Percentiles rank a stretch among this genome's conserved stretches.
Conservation (phyloP, 2,797 vertebrate genomes). For the Agapornis canus region DNA sequence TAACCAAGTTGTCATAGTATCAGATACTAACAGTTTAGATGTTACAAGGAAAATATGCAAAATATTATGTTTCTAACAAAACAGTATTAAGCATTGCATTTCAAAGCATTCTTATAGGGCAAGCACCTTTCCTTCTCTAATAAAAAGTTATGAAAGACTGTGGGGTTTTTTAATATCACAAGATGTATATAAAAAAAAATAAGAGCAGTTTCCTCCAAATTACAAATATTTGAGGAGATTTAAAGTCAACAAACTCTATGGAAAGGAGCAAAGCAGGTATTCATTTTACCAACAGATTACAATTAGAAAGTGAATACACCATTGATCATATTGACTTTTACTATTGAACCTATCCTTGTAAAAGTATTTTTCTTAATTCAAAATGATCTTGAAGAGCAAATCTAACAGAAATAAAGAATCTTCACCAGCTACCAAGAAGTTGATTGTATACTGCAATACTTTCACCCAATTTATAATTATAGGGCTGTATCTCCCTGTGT, state of each 20-base stretch:
- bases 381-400: neutral
- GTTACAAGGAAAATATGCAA: neutral
- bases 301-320: slow-evolving; percentile 22
- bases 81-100: neutral
- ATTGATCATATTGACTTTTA: neutral
- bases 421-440: neutral
- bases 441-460: neutral
- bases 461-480: neutral
- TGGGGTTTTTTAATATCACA: slow-evolving; percentile 46
- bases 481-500: neutral
- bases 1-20: neutral
- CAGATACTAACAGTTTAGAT: slow-evolving; percentile 1
- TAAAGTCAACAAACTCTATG: neutral
- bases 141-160: slow-evolving; percentile 40
- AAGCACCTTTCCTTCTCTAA: slow-evolving; percentile 22
- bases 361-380: neutral
- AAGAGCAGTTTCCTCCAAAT: slow-evolving; percentile 43
- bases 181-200: neutral
- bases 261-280: neutral
- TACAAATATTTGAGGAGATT: slow-evolving; percentile 43
- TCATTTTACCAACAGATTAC: slow-evolving; percentile 46
- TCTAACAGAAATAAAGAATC: neutral
- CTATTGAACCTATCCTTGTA: neutral
- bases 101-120: neutral
- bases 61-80: neutral